Evolutionary conservation across 2,797 vertebrate genomes (phyloP).

Genomic region (Phaenicophaeus curvirostris): DNA sequence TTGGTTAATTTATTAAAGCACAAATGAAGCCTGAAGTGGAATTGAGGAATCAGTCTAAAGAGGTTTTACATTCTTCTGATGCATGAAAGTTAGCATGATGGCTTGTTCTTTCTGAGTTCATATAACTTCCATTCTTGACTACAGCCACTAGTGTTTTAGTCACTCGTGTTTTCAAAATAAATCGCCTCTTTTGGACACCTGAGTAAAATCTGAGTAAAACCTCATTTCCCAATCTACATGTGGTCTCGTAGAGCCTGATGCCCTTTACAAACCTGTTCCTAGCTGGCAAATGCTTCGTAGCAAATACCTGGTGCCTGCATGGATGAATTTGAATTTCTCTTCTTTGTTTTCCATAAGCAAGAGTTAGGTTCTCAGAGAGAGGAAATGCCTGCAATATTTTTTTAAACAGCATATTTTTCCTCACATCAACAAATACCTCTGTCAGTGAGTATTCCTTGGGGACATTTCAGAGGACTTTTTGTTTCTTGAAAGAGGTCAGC

Average conservation of each 20-base stretch:
- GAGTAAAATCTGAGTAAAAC: not conserved
- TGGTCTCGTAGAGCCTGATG: not conserved
- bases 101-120: not conserved
- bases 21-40: not conserved
- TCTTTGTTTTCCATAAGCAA: not conserved
- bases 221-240: not conserved
- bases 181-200: not conserved
- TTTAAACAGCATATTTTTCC: not conserved
- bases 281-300: fast-evolving
- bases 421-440: not conserved
- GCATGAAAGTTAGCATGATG: not conserved
- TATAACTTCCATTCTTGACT: not conserved
- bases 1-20: not conserved
- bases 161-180: not conserved
- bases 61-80: not conserved
- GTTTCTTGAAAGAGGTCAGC: not conserved
- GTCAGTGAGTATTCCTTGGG: not conserved
- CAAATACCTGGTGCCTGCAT: not conserved
- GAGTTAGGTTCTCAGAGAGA: not conserved
- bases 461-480: not conserved
- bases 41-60: not conserved
- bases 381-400: not conserved
- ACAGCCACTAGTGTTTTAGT: not conserved
- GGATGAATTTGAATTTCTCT: not conserved
- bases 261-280: not conserved